These are phyloP conservation scores for Morone chrysops DNA, from an alignment of 2,113 vertebrate species.

Conservation along the genomic window DNA sequence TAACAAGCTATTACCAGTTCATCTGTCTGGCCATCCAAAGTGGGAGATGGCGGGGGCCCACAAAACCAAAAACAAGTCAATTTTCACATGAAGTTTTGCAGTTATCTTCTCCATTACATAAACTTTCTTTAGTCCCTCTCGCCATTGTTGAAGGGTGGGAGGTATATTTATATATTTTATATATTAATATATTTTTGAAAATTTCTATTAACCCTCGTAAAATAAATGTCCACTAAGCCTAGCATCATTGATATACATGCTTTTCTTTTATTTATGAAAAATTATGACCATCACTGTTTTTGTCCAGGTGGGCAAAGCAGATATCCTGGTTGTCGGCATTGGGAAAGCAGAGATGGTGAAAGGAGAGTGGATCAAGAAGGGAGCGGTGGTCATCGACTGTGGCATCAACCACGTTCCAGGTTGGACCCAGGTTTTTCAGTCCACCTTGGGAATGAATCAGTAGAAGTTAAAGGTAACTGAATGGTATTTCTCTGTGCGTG, in stretches of 20 bases:
- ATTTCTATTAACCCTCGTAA: background rate
- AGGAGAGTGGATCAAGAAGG: constrained; percentile 97
- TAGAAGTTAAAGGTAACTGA: too few species aligned
- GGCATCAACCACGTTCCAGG: constrained; percentile 96
- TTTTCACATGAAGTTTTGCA: too few species aligned
- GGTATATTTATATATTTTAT: too few species aligned
- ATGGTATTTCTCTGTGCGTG: constrained; percentile 28
- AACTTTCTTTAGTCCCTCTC: too few species aligned
- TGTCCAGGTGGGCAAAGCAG: constrained; percentile 88
- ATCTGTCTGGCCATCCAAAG: too few species aligned
- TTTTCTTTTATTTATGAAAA: background rate
- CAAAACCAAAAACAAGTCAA: too few species aligned
- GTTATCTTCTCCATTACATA: too few species aligned
- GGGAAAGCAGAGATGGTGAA: constrained; percentile 96
- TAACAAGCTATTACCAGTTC: too few species aligned
- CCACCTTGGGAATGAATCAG: rapidly evolving
- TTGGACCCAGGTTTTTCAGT: constrained; percentile 59
- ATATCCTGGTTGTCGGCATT: constrained; percentile 95
- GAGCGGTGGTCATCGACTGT: constrained; percentile 97
- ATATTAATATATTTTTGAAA: background rate
- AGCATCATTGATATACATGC: background rate
- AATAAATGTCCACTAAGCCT: background rate
- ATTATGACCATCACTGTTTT: constrained; percentile 4
- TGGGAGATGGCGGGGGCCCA: too few species aligned
- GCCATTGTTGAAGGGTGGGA: too few species aligned